Evolutionary conservation across 2,113 vertebrate genomes (phyloP).

Genomic region (Dolichotis patagonum): DNA sequence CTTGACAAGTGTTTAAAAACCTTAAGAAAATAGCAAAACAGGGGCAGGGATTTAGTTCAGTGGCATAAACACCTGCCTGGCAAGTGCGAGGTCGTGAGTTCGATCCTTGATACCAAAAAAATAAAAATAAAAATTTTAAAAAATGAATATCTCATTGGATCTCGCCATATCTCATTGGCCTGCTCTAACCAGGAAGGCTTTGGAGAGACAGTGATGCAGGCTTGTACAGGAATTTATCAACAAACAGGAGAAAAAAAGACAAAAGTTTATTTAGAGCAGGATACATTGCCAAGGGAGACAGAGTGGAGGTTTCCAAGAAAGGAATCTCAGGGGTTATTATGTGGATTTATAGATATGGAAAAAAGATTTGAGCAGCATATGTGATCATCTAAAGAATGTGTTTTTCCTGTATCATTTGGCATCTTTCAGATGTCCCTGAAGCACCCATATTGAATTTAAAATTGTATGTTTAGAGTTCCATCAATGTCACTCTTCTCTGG

Average conservation of each 20-base stretch:
- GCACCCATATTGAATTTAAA: neutral
- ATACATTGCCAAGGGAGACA: neutral
- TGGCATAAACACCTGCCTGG: too few species aligned
- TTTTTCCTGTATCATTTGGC: neutral
- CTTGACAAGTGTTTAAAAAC: slow-evolving; percentile 95
- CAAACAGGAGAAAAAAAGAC: neutral
- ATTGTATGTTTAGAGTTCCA: neutral
- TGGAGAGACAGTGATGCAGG: neutral
- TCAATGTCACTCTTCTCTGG: neutral
- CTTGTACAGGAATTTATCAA: neutral
- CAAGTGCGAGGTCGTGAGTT: too few species aligned
- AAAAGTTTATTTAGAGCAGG: neutral
- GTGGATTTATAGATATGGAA: neutral
- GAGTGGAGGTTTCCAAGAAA: neutral
- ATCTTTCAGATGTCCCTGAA: neutral
- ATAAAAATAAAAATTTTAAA: too few species aligned
- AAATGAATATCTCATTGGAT: too few species aligned
- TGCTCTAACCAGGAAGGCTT: neutral
- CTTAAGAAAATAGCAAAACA: slow-evolving; percentile 84
- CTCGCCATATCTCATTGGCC: too few species aligned
- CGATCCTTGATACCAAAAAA: too few species aligned
- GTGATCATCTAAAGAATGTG: neutral
- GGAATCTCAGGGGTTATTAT: neutral
- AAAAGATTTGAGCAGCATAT: neutral
- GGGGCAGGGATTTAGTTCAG: neutral